Evolutionary conservation across 2,797 vertebrate genomes (phyloP), one percentile per base, ranked within the genome.

Genomic region (Lophotriccus pileatus): DNA sequence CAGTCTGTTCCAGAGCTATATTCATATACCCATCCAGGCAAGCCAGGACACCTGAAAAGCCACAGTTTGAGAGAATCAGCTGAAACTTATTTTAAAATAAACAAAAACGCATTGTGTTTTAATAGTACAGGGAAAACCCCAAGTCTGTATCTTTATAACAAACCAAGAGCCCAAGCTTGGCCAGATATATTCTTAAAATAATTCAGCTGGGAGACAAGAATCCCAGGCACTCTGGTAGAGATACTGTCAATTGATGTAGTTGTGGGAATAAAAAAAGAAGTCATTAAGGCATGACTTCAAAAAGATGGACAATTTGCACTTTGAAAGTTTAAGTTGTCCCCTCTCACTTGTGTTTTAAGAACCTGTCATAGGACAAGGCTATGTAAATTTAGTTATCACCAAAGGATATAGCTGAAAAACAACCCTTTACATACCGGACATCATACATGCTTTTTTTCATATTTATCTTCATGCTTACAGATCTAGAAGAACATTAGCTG

Each of bases 21-120:
- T 99, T 99, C 99, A 99, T 99, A 96, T 99, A 99, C 10, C 99
- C 99, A 95, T 99, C 99, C 95, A 99, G 97, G 92, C 99, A 99
- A 83, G 99, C 99, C 95, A 99, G 97, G 70, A 99, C 99, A 97
- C 99, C 99, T 99, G 95, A 8, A 96, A 66, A 85, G 72, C 5
- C 69, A 69, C 10, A 75, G n/a, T 47, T 86, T 62, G 44, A 50
- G 44, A 50, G 6, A 90, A 70, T 53, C 22, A 43, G 23, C 19
- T 77, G 55, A 34, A 88, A 75, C 17, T 72, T 64, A 11, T 17
- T 50, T 87, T 41, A 67, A 94, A 87, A 78, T 60, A 32, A 88
- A 9, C 53, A 37, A 81, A 72, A 90, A 66, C 60, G 55, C 55
- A 25, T 5, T n/a, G 47, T 70, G 63, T 69, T 32, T 80, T 46